Evolutionary conservation across 2,797 vertebrate genomes (phyloP), one percentile per base, ranked within the genome.

Genomic region (Sebastes itinus): DNA sequence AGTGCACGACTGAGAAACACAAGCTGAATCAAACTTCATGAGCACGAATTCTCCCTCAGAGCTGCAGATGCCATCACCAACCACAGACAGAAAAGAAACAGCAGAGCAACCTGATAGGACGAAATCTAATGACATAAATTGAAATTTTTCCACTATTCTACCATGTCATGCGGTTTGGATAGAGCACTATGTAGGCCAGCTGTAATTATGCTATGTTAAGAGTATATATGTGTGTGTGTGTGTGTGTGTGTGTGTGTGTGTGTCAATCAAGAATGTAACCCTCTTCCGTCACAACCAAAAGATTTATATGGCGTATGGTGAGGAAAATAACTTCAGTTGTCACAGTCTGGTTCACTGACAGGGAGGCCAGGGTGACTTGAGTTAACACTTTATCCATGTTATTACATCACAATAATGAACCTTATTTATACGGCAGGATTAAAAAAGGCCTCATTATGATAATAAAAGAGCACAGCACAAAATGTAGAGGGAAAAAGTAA

Each of bases 131-230:
- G 65, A 85, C 78, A 52, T 52, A 78, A 81, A 90, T 56, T 61
- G 55, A 63, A 23, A 78, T 88, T 84, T 87, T 91, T 87, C 91
- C 87, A 89, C 78, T 87, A 89, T 70, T 52, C 85, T 69, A 72
- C 65, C 75, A 70, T 74, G 81, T 84, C 84, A 76, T 81, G 92
- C 65, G 58, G 92, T 83, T 86, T 88, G 87, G 87, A 78, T 18
- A 0, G 13, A 64, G 60, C 58, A 64, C 64, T 87, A 89, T 88
- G 83, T 90, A 85, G 86, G 86, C 66, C 82, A 85, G 49, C 23
- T 11, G 86, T 82, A 79, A 87, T 90, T 81, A 89, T 66, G 59
- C 67, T 78, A 67, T 20, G 61, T 70, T 77, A 49, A 33, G 30
- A 33, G 22, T 25, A 25, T 35, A 42, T 30, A 46, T 62, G 8